Conservation (phyloP, 2,113 vertebrate genomes). For the Willisornis vidua region DNA sequence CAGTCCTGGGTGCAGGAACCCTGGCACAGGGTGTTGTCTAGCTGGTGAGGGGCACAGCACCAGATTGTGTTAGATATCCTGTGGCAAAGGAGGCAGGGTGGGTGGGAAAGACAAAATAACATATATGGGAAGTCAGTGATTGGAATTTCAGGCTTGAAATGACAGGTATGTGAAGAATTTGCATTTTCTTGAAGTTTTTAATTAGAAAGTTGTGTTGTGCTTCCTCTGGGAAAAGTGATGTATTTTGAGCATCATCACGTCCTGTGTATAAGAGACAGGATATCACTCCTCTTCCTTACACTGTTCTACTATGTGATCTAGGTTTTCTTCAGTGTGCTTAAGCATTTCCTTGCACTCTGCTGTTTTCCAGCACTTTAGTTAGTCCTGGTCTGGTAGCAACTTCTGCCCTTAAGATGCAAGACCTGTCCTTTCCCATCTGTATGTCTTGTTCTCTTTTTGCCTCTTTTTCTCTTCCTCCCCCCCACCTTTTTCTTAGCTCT, state of each 20-base stretch:
- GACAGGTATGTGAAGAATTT: not conserved
- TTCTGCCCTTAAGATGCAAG: not conserved
- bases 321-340: not conserved
- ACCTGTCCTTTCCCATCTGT: not conserved
- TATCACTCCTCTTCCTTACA: not conserved
- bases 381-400: not conserved
- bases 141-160: not conserved
- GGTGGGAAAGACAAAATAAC: not conserved
- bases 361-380: not conserved
- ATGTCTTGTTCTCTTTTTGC: not conserved
- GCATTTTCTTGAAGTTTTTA: not conserved
- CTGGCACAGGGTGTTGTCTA: not conserved
- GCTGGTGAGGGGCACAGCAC: not conserved
- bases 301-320: rapidly evolving
- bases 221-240: not conserved
- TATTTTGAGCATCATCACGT: not conserved
- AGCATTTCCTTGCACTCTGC: not conserved
- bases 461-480: not conserved
- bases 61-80: rapidly evolving
- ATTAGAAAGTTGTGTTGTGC: not conserved
- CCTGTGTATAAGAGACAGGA: not conserved
- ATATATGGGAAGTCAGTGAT: rapidly evolving
- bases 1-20: not conserved
- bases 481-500: not conserved
- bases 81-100: rapidly evolving